A percentile compares a stretch with the other conserved stretches of the same genome.
These are phyloP conservation scores for Geotrypetes seraphini DNA, from an alignment of 2,797 vertebrate genomes.

Conservation along the genomic window DNA sequence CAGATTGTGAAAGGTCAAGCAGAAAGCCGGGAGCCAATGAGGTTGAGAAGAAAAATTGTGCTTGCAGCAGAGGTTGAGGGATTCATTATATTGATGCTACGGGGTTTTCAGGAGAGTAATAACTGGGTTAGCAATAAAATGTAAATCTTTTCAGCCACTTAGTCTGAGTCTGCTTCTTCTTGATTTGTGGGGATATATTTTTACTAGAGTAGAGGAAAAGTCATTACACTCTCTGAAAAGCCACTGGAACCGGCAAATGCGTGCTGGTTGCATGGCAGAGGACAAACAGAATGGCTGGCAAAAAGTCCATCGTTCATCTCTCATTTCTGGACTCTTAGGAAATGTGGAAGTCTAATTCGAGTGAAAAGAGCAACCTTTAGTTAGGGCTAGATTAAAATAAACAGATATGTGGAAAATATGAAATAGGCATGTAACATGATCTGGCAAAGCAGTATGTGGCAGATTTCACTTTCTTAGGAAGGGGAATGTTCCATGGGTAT, in stretches of 20 bases:
- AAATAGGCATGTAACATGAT: not conserved
- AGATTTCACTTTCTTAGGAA: not conserved
- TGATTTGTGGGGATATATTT: constrained; percentile 70
- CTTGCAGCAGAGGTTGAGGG: constrained; percentile 61
- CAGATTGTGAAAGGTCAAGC: constrained; percentile 70
- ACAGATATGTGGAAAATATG: too few relatives aligned
- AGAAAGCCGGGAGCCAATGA: constrained; percentile 66
- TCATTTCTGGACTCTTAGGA: not conserved
- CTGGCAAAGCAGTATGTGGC: not conserved
- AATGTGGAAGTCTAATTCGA: not conserved
- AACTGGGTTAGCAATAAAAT: constrained; percentile 66
- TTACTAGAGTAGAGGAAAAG: constrained; percentile 58
- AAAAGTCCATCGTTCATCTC: constrained; percentile 8
- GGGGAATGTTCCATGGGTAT: not conserved
- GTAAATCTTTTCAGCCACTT: constrained; percentile 67
- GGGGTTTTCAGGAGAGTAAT: constrained; percentile 65
- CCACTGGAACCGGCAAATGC: constrained; percentile 45
- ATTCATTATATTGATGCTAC: constrained; percentile 70
- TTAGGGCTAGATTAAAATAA: not conserved
- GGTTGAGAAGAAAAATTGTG: constrained; percentile 63
- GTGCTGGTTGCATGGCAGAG: constrained; percentile 29
- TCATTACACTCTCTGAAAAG: constrained; percentile 53
- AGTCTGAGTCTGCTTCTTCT: constrained; percentile 53
- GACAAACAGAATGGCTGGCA: constrained; percentile 16
- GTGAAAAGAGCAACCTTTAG: not conserved